phyloP scores from a whole-genome alignment of 2,888 invertebrate species.

The Macrosoma leucophasiata region DNA sequence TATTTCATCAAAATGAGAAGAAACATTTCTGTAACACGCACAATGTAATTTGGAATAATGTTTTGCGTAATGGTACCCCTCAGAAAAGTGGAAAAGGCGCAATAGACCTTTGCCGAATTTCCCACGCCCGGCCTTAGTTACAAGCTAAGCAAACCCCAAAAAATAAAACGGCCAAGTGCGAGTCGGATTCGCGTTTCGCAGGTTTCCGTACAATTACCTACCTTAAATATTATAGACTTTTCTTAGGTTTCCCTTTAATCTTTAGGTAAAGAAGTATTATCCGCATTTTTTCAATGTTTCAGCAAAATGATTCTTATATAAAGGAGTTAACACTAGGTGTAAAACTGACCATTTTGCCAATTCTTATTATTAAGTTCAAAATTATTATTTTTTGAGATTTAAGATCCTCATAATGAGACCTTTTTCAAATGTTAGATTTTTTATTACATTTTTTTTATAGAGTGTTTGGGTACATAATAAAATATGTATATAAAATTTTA shows the following conservation, averaged over 20 bases:
- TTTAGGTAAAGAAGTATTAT: background rate
- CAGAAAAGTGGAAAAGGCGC: slow-evolving; percentile 46
- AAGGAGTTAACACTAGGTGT: slow-evolving; percentile 2
- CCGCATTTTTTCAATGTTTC: background rate
- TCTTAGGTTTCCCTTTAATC: slow-evolving; percentile 1
- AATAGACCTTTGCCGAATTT: slow-evolving; percentile 47
- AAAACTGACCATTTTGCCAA: slow-evolving; percentile 3
- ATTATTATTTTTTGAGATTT: slow-evolving; percentile 5
- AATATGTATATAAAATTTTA: background rate
- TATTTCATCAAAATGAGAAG: slow-evolving; percentile 55
- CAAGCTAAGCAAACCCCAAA: slow-evolving; percentile 60
- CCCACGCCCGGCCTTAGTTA: slow-evolving; percentile 44
- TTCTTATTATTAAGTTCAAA: slow-evolving; percentile 9
- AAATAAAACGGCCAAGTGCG: too few species aligned
- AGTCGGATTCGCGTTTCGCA: slow-evolving; percentile 59
- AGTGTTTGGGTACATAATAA: background rate
- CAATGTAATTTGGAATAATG: slow-evolving; percentile 65
- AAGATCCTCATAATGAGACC: slow-evolving; percentile 2
- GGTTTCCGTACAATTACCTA: slow-evolving; percentile 23
- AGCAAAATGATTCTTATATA: background rate
- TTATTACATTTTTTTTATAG: background rate
- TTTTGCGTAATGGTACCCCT: slow-evolving; percentile 59
- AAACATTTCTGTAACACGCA: slow-evolving; percentile 56
- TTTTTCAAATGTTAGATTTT: slow-evolving; percentile 1
- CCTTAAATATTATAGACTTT: background rate